Base-by-base conservation (phyloP, 2,888 invertebrate species). In the Pemphredon lugubris region DNA sequence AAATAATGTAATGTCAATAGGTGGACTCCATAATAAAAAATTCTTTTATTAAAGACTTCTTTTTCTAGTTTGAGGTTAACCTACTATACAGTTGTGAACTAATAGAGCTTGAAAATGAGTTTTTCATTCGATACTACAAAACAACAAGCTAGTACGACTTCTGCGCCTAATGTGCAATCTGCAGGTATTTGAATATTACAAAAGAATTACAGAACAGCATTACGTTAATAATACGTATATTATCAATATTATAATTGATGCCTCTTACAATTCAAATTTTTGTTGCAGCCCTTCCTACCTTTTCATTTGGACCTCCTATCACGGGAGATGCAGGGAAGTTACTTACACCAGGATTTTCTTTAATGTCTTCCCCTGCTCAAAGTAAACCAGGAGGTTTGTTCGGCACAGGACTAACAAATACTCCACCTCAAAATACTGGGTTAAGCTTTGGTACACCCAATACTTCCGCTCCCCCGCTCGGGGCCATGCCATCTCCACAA, bases 321-420 rank as follows among this genome's bases (percentile, higher is more conserved):
- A 85, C 90, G 67, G 91, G 91, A n/a, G 91, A 91, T 83, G 81
- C 90, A 6, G 78, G 86, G 26, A 91, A 92, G 82, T 73, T 90
- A 2, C 58, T 90, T 45, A 88, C 32, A 84, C 88, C 82, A 83
- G 87, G 83, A 87, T 61, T 90, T 90, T 50, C 90, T 89, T 59
- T 88, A 89, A 45, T 77, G 0, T 86, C 89, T 1, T 77, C 89
- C 1, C 82, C 86, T 2, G 77, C 87, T 2, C 89, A 90, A 42
- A 84, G 85, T 13, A 83, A 89, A n/a, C 86, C 90, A 0, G 83
- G 59, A 4, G 48, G 63, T 3, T 34, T 88, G 0, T 91, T 91
- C 67, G 87, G 90, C 1, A 81, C 88, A 34, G 89, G 89, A 83
- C 87, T 90, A 83, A 83, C 44, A 7, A 45, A 55, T 40, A 42